Conservation (phyloP, 2,888 invertebrate genomes). For the Amphipyra berbera region DNA sequence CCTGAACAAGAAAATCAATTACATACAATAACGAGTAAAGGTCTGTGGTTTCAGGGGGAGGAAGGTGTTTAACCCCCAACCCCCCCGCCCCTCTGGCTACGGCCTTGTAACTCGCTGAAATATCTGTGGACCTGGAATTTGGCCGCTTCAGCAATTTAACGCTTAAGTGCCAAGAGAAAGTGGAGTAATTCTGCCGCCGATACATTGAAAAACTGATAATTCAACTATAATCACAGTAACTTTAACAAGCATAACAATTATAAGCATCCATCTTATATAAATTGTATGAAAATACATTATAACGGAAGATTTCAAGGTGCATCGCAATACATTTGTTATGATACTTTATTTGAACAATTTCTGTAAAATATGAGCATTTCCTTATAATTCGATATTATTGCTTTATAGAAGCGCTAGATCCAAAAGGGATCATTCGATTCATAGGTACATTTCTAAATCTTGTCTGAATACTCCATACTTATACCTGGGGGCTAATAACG, state of each 20-base stretch:
- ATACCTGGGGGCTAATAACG: constrained; percentile 1
- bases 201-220: neutral
- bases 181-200: no score
- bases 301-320: constrained; percentile 6
- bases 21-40: no score
- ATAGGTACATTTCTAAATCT: constrained; percentile 7
- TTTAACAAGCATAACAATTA: constrained; percentile 7
- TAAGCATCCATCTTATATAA: constrained; percentile 1
- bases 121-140: no score
- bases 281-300: constrained; percentile 14
- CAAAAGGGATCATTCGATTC: constrained; percentile 12
- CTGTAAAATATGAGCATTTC: constrained; percentile 2
- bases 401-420: constrained; percentile 7
- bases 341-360: neutral
- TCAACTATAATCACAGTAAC: constrained; percentile 16
- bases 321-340: neutral
- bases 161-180: no score
- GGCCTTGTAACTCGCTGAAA: no score
- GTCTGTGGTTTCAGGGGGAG: no score
- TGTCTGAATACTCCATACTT: constrained; percentile 11
- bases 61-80: no score
- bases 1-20: no score
- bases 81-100: no score
- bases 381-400: neutral
- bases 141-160: no score